These are phyloP conservation scores for Lycaon pictus DNA, from an alignment of 2,113 vertebrate species.

Conservation along the genomic window DNA sequence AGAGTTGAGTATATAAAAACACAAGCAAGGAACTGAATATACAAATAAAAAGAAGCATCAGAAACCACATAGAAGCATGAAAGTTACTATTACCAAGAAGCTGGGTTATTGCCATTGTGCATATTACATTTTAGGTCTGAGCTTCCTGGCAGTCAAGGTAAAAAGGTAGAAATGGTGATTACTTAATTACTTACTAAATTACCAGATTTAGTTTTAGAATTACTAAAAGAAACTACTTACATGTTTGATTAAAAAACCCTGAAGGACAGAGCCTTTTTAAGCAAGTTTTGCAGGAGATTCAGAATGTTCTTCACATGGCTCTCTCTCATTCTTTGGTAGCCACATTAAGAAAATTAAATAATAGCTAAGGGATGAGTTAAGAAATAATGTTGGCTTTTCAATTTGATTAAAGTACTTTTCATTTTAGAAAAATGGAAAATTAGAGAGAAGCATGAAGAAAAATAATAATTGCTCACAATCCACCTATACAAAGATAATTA, in stretches of 20 bases:
- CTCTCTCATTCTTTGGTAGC: slow-evolving; percentile 51
- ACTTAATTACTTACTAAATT: too few relatives aligned
- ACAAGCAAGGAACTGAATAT: neutral
- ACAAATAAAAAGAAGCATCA: slow-evolving; percentile 1
- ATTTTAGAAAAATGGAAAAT: slow-evolving; percentile 48
- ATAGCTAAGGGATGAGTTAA: slow-evolving; percentile 16
- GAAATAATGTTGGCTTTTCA: neutral
- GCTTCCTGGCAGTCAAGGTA: slow-evolving; percentile 36
- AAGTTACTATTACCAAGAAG: neutral
- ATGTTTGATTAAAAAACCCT: neutral
- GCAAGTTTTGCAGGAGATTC: slow-evolving; percentile 3
- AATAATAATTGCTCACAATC: slow-evolving; percentile 34
- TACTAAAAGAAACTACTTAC: neutral
- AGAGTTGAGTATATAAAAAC: neutral
- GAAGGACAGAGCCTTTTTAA: neutral
- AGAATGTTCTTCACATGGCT: neutral
- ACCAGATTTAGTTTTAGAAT: too few relatives aligned
- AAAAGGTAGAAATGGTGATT: slow-evolving; percentile 33
- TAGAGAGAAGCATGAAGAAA: slow-evolving; percentile 50
- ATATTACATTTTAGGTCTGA: slow-evolving; percentile 39
- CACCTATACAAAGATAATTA: slow-evolving; percentile 45
- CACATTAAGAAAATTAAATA: slow-evolving; percentile 42
- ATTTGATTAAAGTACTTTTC: slow-evolving; percentile 25
- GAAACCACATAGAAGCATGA: neutral
- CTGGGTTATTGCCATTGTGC: neutral